Base-by-base conservation (phyloP, 1,140 invertebrate species). In the Neodiprion fabricii region DNA sequence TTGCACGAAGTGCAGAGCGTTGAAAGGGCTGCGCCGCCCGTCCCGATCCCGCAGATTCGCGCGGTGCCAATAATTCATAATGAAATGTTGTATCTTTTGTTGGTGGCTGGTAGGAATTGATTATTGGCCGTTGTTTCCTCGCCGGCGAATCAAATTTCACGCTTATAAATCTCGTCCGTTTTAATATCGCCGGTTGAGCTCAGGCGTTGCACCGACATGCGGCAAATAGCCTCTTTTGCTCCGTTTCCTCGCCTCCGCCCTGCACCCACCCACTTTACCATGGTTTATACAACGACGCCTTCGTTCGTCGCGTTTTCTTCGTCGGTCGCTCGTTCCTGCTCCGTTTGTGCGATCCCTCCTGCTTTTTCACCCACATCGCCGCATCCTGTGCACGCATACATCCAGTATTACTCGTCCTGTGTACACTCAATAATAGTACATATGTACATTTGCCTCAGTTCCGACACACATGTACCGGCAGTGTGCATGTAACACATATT, bases 91-190 rank as follows among this genome's bases (percentile, higher is more conserved):
- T 78, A 75, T 74, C 79, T 74, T 75, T 81, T 71, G 75, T 79
- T 72, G 68, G 65, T 40, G 28, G 28, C 28, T 67, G 70, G 72
- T 48, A 75, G 71, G 80, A 81, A 80, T 81, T 79, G 76, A 81
- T 80, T 79, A 79, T 81, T 72, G 77, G 72, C 73, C 67, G 75
- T 50, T 72, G 71, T 80, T 80, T 80, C 73, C 74, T 75, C 75
- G 75, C 77, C 69, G 72, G 75, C 79, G 75, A 81, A 79, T 80
- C 79, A 77, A 80, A 80, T 81, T 81, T 79, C 79, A 79, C 79
- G 75, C 79, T 80, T 81, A 79, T 81, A 80, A 81, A 80, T 81
- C 79, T 80, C 72, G 72, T 53, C 72, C 72, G 1, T 70, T 81
- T 81, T 81, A 81, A 81, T 81, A 81, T 79, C 77, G 79, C 73